Evolutionary conservation across 1,140 invertebrate species (phyloP), one percentile per base, ranked within the genome.

Genomic region (Amphibalanus amphitrite): DNA sequence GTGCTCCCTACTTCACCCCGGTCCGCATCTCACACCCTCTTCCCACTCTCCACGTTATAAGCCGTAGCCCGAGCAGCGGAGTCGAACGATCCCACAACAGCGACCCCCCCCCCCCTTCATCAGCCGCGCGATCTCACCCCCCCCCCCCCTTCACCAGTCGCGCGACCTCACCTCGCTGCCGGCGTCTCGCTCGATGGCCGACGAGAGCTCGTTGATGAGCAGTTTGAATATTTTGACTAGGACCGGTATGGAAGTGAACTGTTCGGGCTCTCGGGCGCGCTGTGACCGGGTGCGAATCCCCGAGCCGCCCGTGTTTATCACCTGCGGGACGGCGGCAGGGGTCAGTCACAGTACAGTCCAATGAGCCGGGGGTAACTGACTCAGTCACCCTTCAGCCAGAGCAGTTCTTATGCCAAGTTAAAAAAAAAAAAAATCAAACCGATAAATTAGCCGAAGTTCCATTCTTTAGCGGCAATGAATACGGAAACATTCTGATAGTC

Each of bases 181-280:
- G 65, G 70, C 76, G 33, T 77, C 79, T 23, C 76, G 74, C 73
- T 84, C 82, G n/a, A 83, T 80, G 67, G 81, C 80, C 76, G 81
- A 82, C 26, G 80, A 80, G 17, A 85, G 76, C 76, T 86, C 85
- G 75, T 85, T 81, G 69, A 86, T 80, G 8, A 86, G 76, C 0
- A 86, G 77, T 76, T 86, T 86, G 75, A 85, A 85, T 38, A 86
- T 85, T 76, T 86, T 86, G 17, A 85, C 82, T 69, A 85, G 77
- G 30, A 84, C 78, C 30, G 85, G 84, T 71, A 86, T 81, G 23
- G 77, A 78, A 23, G 84, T 86, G 82, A 83, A 86, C 73, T 84
- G 78, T 25, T 81, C 81, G 28, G 81, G 80, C 23, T 74, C 74
- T 29, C 74, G 75, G 69, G 79, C 74, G 76, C 76, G 75, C 71